These are phyloP conservation scores for Potorous gilbertii DNA, from an alignment of 2,797 vertebrate genomes.

Conservation along the genomic window DNA sequence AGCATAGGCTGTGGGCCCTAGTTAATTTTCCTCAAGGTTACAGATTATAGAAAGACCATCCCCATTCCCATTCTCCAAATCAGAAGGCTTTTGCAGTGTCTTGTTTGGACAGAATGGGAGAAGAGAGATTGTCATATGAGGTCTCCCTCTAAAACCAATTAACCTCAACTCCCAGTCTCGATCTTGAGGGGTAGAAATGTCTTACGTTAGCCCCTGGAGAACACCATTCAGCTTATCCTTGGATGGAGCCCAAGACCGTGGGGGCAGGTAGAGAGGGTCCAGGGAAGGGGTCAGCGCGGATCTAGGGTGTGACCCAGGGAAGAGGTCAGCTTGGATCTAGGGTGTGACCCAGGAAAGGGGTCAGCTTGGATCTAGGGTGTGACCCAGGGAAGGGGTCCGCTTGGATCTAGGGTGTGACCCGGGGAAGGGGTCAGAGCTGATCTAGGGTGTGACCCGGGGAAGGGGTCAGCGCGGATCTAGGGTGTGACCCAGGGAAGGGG, in stretches of 20 bases:
- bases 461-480: not conserved
- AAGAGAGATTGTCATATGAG: not conserved
- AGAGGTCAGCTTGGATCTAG: conserved; percentile 19
- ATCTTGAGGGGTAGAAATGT: conserved; percentile 9
- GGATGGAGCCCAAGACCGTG: not conserved
- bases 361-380: not conserved
- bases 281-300: not conserved
- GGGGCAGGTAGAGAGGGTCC: conserved; percentile 10
- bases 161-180: not conserved
- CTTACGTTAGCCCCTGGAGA: conserved; percentile 21
- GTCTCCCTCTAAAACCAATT: not conserved
- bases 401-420: not conserved
- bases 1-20: conserved; percentile 12
- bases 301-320: conserved; percentile 22
- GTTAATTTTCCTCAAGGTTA: conserved; percentile 33
- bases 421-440: not conserved
- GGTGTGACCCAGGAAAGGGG: conserved; percentile 23
- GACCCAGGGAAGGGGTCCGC: conserved; percentile 9
- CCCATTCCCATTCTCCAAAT: not conserved
- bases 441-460: too few species aligned
- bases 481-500: not conserved
- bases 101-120: not conserved
- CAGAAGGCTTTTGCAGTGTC: not conserved
- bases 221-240: not conserved
- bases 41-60: conserved; percentile 7